These are phyloP conservation scores for Planococcus citri DNA, from an alignment of 1,140 invertebrate genomes.

Conservation along the genomic window DNA sequence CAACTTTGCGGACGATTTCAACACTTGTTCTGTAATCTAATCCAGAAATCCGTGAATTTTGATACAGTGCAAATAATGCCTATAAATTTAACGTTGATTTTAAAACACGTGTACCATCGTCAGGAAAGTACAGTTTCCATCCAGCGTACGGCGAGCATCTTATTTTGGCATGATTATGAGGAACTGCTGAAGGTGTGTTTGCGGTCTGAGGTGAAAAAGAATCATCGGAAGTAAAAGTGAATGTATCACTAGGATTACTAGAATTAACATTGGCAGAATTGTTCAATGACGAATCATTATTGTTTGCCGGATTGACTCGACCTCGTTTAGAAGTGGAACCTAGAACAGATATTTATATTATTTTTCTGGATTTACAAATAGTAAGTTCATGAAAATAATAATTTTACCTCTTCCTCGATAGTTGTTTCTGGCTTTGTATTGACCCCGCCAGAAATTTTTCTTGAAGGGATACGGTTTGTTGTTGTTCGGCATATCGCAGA, in stretches of 20 bases:
- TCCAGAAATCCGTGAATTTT: constrained; percentile 23
- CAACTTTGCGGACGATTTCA: constrained; percentile 38
- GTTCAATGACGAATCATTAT: too few relatives aligned
- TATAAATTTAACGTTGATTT: constrained; percentile 25
- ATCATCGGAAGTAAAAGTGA: not conserved
- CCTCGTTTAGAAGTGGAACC: not conserved
- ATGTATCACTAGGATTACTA: not conserved
- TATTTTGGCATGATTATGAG: not conserved
- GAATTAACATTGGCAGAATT: not conserved
- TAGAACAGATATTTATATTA: not conserved
- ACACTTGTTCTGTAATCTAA: constrained; percentile 39
- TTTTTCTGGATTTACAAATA: too few relatives aligned
- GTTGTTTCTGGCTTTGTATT: not conserved
- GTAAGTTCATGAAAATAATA: too few relatives aligned
- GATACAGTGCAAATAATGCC: not conserved
- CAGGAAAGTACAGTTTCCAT: constrained; percentile 55
- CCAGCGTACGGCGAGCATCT: constrained; percentile 30
- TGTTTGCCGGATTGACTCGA: not conserved
- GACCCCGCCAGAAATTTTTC: not conserved
- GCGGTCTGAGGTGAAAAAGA: not conserved
- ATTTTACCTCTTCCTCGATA: constrained; percentile 1
- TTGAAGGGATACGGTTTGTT: not conserved
- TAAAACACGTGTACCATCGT: constrained; percentile 39
- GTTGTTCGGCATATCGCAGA: not conserved
- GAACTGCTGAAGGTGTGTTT: not conserved